phyloP scores from a whole-genome alignment of 2,797 vertebrate species.

The Pipistrellus nathusii region DNA sequence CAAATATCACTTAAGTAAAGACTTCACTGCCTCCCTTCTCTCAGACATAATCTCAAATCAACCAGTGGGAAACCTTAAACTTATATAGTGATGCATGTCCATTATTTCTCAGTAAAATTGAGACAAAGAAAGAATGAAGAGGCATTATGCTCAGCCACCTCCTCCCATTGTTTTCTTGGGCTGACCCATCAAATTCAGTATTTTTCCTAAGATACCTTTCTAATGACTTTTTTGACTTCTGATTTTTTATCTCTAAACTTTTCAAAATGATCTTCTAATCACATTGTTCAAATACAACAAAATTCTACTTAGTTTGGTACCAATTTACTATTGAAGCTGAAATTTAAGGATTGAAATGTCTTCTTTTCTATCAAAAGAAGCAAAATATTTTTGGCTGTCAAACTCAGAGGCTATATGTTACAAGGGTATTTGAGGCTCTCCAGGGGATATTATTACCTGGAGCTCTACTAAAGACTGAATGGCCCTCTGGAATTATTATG shows the following conservation, averaged over 20 bases:
- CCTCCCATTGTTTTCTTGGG: background rate
- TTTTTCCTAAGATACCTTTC: background rate
- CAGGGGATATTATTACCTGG: background rate
- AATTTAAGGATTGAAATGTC: background rate
- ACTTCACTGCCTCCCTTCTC: background rate
- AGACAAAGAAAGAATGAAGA: background rate
- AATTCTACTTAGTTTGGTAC: background rate
- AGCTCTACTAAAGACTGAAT: background rate
- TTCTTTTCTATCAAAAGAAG: background rate
- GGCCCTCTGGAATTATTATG: background rate
- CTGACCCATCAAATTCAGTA: background rate
- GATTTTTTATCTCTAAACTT: slow-evolving; percentile 28
- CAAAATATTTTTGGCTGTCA: background rate
- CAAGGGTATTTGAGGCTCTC: background rate
- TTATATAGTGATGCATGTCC: background rate
- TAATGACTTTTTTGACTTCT: background rate
- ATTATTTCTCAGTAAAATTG: background rate
- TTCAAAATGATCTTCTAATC: slow-evolving; percentile 22
- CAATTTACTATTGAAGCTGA: background rate
- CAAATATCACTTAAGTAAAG: background rate
- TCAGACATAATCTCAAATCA: slow-evolving; percentile 14
- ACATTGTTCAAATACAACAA: background rate
- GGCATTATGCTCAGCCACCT: background rate
- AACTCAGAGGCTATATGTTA: background rate
- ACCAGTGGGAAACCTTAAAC: background rate